Evolutionary conservation across 1,140 invertebrate genomes (phyloP), one percentile per base, ranked within the genome.

Genomic region (Sinonovacula constricta): DNA sequence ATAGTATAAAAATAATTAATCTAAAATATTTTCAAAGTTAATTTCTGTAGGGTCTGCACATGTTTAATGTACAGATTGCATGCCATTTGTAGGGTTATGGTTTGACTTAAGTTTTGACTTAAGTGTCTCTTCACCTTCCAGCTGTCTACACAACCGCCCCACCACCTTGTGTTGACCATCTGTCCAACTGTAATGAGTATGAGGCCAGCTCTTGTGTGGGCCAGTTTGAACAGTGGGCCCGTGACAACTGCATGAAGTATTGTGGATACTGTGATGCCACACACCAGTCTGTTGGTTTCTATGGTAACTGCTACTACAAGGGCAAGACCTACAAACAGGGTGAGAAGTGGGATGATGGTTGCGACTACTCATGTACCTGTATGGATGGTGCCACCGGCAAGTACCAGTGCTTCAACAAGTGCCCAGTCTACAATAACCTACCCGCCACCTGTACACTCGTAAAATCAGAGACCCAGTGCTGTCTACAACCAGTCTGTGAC

Each of bases 361-460:
- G 87, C 71, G 84, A 85, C 36, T 88, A 87, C 34, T 81, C 85
- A 24, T 88, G 86, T 65, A 81, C 80, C 15, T 88, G 86, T 56
- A 66, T 78, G 28, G 81, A 88, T 62, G 84, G 82, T 22, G 56
- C 36, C 3, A 81, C 54, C 5, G 86, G 86, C 53, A 54, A 72
- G 26, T 88, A 86, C 76, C 79, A 82, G 45, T 88, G 86, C 65
- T 84, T 81, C 45, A 86, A 88, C 74, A 85, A 81, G 83, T 88
- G 87, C 34, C 87, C 87, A 7, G 80, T 82, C 0, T 88, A 88
- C 65, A 84, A 87, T 76, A 85, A 87, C 59, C 78, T 88, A 10
- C 87, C 87, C 4, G 80, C 85, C 1, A 81, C 84, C 68, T 88
- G 87, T 79, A 87, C 85, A 1, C 75, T 87, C 15, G 81, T 86